These are phyloP conservation scores for Etheostoma spectabile DNA, from an alignment of 2,113 vertebrate species.

Conservation along the genomic window DNA sequence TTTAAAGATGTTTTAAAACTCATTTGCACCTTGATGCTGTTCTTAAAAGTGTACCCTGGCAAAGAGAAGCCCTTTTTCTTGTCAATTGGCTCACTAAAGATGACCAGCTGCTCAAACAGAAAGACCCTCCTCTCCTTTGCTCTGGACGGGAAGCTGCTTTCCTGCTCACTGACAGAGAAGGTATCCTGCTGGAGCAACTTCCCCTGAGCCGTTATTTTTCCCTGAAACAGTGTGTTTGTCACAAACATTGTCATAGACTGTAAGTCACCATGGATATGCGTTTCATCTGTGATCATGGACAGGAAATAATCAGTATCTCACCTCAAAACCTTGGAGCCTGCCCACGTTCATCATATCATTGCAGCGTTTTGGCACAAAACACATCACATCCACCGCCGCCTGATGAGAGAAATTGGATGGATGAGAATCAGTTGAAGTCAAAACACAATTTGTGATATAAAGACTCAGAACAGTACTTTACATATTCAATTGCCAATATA, in stretches of 20 bases:
- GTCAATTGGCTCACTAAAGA: slow-evolving; percentile 92
- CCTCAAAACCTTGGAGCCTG: slow-evolving; percentile 92
- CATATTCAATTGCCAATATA: not conserved
- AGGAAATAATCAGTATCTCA: slow-evolving; percentile 57
- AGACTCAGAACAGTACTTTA: not conserved
- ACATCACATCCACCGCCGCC: slow-evolving; percentile 92
- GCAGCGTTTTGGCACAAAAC: slow-evolving; percentile 92
- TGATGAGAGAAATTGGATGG: slow-evolving; percentile 54
- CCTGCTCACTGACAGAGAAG: slow-evolving; percentile 88
- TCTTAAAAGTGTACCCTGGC: slow-evolving; percentile 91
- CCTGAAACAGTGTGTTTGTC: slow-evolving; percentile 74
- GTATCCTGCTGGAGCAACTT: slow-evolving; percentile 93
- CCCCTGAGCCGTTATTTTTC: slow-evolving; percentile 92
- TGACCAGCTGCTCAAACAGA: slow-evolving; percentile 92
- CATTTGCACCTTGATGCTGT: slow-evolving; percentile 89
- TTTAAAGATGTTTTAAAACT: not conserved
- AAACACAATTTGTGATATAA: not conserved
- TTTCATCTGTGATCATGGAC: not conserved
- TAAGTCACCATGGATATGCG: not conserved
- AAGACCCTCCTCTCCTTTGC: slow-evolving; percentile 89
- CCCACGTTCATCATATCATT: slow-evolving; percentile 95
- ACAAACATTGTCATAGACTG: not conserved
- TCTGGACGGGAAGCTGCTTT: slow-evolving; percentile 83
- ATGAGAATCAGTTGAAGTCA: not conserved
- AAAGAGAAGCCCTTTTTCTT: slow-evolving; percentile 87